phyloP scores from a whole-genome alignment of 2,113 vertebrate species.

The Caranx melampygus region DNA sequence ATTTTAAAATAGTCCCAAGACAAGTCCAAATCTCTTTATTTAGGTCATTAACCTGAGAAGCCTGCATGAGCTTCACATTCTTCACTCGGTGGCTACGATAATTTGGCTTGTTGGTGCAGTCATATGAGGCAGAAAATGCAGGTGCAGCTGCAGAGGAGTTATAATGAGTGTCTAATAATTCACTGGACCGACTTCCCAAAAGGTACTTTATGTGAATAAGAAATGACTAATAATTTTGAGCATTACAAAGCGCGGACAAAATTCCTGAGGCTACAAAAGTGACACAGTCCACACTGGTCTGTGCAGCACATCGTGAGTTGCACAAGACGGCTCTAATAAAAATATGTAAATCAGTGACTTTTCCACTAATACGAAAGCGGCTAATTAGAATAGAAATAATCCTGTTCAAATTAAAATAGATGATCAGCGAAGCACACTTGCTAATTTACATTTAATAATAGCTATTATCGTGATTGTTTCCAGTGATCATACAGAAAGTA shows the following conservation, averaged over 20 bases:
- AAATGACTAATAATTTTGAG: slow-evolving; percentile 32
- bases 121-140: slow-evolving; percentile 33
- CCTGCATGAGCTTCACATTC: slow-evolving; percentile 18
- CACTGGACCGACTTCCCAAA: slow-evolving; percentile 40
- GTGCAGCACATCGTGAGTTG: background rate
- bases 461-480: slow-evolving; percentile 29
- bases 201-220: slow-evolving; percentile 38
- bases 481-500: slow-evolving; percentile 10
- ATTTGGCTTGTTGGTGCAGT: slow-evolving; percentile 23
- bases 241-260: slow-evolving; percentile 28
- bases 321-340: slow-evolving; percentile 4
- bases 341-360: slow-evolving; percentile 21
- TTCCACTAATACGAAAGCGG: slow-evolving; percentile 4
- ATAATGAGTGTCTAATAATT: slow-evolving; percentile 49
- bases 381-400: slow-evolving; percentile 32
- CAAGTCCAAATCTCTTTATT: slow-evolving; percentile 21
- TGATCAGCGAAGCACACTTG: slow-evolving; percentile 7
- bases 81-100: slow-evolving; percentile 9
- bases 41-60: slow-evolving; percentile 23
- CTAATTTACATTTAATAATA: slow-evolving; percentile 43
- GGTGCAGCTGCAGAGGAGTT: slow-evolving; percentile 25
- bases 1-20: background rate
- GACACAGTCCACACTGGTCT: slow-evolving; percentile 9
- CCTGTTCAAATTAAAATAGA: slow-evolving; percentile 17
- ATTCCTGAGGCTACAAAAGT: slow-evolving; percentile 31